These are phyloP conservation scores for Parotocinclus haroldoi DNA, from an alignment of 2,797 vertebrate genomes.

Conservation along the genomic window DNA sequence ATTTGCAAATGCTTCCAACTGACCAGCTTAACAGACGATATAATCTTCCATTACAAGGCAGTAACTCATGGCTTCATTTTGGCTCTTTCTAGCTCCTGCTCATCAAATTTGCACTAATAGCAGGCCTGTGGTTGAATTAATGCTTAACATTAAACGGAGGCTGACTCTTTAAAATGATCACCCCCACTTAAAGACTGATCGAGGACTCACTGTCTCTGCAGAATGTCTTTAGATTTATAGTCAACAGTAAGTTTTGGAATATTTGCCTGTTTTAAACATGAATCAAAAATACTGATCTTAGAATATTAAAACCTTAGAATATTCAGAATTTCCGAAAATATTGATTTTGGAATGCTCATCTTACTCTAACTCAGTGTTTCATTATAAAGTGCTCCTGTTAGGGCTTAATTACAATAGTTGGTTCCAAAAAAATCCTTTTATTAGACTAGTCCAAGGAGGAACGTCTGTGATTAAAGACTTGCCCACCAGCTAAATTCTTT, in stretches of 20 bases:
- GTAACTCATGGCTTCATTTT: conserved; percentile 34
- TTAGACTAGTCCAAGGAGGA: too few relatives aligned
- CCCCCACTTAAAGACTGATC: conserved; percentile 4
- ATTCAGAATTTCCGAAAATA: too few relatives aligned
- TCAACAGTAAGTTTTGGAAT: neutral
- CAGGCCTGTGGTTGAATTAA: conserved; percentile 10
- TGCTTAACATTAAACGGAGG: conserved; percentile 3
- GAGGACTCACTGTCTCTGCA: conserved; percentile 3
- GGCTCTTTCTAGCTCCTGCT: conserved; percentile 9
- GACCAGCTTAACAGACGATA: conserved; percentile 51
- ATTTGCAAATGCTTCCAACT: conserved; percentile 44
- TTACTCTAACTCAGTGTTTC: too few relatives aligned
- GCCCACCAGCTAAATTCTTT: too few relatives aligned
- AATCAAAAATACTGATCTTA: neutral
- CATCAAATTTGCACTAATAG: too few relatives aligned
- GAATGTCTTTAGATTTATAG: conserved; percentile 16
- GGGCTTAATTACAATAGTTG: too few relatives aligned
- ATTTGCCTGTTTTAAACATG: neutral
- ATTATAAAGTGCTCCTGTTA: too few relatives aligned
- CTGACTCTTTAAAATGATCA: conserved; percentile 15
- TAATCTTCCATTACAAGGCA: conserved; percentile 49
- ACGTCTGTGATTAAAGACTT: too few relatives aligned
- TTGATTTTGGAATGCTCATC: too few relatives aligned
- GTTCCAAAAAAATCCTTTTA: too few relatives aligned
- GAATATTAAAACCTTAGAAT: too few relatives aligned